These are phyloP conservation scores for Acanthiza pusilla DNA, from an alignment of 2,797 vertebrate genomes.

Conservation along the genomic window DNA sequence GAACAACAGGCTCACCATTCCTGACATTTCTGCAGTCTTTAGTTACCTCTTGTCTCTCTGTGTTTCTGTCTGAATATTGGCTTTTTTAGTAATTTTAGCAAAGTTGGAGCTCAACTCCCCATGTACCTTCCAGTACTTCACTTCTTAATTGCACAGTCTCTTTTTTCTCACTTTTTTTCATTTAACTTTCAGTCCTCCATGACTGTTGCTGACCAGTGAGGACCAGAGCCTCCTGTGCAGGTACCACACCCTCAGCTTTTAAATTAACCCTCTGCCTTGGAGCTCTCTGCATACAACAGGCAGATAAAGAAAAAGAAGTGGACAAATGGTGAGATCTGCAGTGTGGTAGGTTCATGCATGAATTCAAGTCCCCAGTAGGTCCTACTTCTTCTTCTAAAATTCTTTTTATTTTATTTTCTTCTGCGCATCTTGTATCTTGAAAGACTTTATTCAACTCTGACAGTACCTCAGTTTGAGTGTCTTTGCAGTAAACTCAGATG, in stretches of 20 bases:
- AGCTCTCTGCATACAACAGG: background rate
- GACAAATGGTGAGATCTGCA: background rate
- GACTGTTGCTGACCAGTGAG: background rate
- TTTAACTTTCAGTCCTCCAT: background rate
- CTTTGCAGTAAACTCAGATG: background rate
- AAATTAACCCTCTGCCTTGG: background rate
- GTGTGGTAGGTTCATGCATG: background rate
- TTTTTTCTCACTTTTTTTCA: background rate
- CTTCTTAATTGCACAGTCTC: background rate
- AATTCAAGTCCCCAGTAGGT: background rate
- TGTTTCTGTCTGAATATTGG: background rate
- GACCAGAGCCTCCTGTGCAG: background rate
- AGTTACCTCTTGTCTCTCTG: background rate
- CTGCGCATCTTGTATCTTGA: background rate
- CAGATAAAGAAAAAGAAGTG: background rate
- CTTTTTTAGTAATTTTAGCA: background rate
- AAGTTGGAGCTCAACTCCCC: background rate
- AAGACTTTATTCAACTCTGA: background rate
- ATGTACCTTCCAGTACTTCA: background rate
- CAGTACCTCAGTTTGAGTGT: background rate
- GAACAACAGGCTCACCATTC: background rate
- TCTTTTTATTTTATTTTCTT: background rate
- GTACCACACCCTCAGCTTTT: background rate
- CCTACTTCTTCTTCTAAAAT: background rate
- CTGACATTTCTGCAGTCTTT: background rate